These are phyloP conservation scores for Passer domesticus DNA, from an alignment of 2,113 vertebrate species.

Conservation along the genomic window DNA sequence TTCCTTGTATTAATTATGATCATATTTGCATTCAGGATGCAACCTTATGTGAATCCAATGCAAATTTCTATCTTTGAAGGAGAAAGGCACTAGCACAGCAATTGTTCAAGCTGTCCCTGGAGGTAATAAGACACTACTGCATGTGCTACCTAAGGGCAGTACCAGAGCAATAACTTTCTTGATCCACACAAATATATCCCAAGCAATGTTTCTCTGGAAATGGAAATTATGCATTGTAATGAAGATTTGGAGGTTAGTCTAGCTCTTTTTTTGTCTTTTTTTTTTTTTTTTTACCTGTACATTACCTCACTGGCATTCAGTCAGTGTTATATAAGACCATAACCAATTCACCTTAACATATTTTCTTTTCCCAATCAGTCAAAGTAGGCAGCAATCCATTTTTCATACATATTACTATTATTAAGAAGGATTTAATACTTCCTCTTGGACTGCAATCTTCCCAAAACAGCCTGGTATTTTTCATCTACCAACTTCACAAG, in stretches of 20 bases:
- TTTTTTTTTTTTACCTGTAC: background rate
- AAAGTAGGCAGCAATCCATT: background rate
- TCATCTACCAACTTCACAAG: background rate
- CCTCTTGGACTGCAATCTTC: background rate
- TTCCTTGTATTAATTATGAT: slow-evolving; percentile 67
- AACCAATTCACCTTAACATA: background rate
- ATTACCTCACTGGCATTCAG: background rate
- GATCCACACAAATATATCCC: slow-evolving; percentile 10
- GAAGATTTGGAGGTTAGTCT: slow-evolving; percentile 12
- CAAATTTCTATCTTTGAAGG: slow-evolving; percentile 58
- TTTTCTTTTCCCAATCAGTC: background rate
- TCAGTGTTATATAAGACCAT: background rate
- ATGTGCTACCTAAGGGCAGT: background rate
- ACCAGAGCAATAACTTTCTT: slow-evolving; percentile 3
- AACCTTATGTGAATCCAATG: slow-evolving; percentile 65
- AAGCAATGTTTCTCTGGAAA: background rate
- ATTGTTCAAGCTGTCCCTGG: slow-evolving; percentile 52
- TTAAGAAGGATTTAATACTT: background rate
- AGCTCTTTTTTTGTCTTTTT: background rate
- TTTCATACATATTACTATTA: background rate
- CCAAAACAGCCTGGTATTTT: background rate
- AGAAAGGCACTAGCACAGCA: slow-evolving; percentile 33
- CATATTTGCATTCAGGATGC: slow-evolving; percentile 68
- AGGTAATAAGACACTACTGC: slow-evolving; percentile 8
- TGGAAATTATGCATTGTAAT: slow-evolving; percentile 20